These are phyloP conservation scores for Heliothis subflexa DNA, from an alignment of 1,140 invertebrate species.

Conservation along the genomic window DNA sequence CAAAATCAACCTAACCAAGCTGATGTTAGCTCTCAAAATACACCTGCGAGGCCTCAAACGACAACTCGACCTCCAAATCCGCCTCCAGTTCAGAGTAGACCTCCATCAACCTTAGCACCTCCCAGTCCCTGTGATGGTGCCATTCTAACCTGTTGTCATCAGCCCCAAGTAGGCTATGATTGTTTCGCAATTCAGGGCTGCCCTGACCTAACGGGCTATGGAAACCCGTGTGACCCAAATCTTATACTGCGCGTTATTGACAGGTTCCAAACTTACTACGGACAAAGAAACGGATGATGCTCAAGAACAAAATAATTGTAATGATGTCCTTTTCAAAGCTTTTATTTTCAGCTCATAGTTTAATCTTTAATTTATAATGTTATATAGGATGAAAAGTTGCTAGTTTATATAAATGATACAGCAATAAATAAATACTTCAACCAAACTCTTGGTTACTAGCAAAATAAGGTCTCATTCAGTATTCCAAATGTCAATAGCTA, in stretches of 20 bases:
- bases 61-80: not conserved
- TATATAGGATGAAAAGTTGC: not conserved
- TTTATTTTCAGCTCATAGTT: not conserved
- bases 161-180: slow-evolving; percentile 71
- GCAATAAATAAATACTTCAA: too few species aligned
- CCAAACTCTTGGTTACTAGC: not conserved
- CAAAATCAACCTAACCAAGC: not conserved
- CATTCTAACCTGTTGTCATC: slow-evolving; percentile 89
- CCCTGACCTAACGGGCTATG: slow-evolving; percentile 88
- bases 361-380: slow-evolving; percentile 19
- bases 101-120: slow-evolving; percentile 37
- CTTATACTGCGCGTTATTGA: slow-evolving; percentile 84
- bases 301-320: not conserved
- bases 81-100: not conserved
- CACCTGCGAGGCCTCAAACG: not conserved
- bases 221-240: slow-evolving; percentile 87
- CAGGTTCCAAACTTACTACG: slow-evolving; percentile 82
- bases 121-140: slow-evolving; percentile 89
- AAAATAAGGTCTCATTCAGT: not conserved
- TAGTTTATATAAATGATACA: too few species aligned
- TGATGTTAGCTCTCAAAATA: not conserved
- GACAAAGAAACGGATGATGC: slow-evolving; percentile 48
- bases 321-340: not conserved
- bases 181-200: slow-evolving; percentile 90
- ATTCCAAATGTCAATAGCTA: not conserved